Percentiles rank a stretch among this genome's conserved stretches.
Evolutionary conservation across 2,113 vertebrate genomes (phyloP).

Genomic region (Heptranchias perlo): DNA sequence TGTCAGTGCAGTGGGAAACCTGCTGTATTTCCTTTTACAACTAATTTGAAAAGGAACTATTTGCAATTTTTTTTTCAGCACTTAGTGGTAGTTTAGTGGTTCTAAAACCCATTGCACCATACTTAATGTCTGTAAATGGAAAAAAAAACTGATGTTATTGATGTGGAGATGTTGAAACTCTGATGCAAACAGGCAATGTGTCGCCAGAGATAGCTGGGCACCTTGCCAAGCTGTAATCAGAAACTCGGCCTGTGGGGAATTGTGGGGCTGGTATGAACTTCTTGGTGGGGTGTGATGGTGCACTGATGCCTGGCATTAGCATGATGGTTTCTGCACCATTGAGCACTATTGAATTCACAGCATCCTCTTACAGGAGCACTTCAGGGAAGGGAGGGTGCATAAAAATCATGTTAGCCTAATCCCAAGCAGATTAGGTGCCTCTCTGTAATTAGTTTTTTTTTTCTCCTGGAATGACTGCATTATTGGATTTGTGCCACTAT

Average conservation of each 20-base stretch:
- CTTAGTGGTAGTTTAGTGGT: background rate
- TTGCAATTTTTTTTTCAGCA: background rate
- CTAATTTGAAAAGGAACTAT: background rate
- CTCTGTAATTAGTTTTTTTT: background rate
- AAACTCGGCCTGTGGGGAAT: background rate
- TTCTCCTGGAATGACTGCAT: background rate
- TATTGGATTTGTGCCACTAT: background rate
- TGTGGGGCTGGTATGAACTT: background rate
- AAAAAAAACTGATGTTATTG: background rate
- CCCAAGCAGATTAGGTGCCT: background rate
- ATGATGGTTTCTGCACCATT: background rate
- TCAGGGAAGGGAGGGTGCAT: background rate
- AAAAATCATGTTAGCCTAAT: background rate
- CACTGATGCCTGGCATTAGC: background rate
- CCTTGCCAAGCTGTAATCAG: background rate
- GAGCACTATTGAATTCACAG: background rate
- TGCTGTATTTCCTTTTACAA: background rate
- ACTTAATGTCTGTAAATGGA: constrained; percentile 8
- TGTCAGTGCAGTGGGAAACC: too few relatives aligned
- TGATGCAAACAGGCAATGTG: background rate
- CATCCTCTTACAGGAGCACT: background rate
- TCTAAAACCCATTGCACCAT: background rate
- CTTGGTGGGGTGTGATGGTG: background rate
- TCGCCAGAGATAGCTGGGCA: background rate
- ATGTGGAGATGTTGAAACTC: background rate